phyloP scores from a whole-genome alignment of 2,797 vertebrate species.

The Galagoides demidoff region DNA sequence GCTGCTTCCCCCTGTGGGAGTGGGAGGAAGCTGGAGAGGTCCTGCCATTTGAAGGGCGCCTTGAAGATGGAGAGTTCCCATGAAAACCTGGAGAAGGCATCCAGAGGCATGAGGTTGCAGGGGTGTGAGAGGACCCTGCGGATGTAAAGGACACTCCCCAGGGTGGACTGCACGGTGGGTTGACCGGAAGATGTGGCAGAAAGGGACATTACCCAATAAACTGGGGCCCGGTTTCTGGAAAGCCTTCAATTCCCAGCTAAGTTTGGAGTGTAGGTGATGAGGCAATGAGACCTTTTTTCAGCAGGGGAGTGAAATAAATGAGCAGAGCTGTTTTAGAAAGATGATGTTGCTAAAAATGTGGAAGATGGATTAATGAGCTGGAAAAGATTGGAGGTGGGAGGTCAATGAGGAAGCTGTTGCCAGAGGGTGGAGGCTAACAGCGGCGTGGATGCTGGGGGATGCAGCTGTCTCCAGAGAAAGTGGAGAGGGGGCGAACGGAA shows the following conservation, averaged over 20 bases:
- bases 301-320: slow-evolving; percentile 65
- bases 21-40: neutral
- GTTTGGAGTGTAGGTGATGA: slow-evolving; percentile 31
- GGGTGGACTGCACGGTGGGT: neutral
- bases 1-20: neutral
- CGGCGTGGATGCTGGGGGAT: neutral
- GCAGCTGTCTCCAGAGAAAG: neutral
- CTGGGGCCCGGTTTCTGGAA: neutral
- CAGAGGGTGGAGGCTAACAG: slow-evolving; percentile 13
- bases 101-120: neutral
- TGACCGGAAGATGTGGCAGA: neutral
- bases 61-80: neutral
- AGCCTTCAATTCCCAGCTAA: neutral
- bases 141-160: neutral
- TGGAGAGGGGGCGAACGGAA: neutral
- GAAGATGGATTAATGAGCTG: slow-evolving; percentile 76
- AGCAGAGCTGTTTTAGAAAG: slow-evolving; percentile 61
- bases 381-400: slow-evolving; percentile 75
- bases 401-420: slow-evolving; percentile 70
- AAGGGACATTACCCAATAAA: neutral
- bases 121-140: neutral
- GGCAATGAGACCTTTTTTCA: slow-evolving; percentile 43
- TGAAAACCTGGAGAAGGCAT: neutral
- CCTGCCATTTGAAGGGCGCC: neutral
- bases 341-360: slow-evolving; percentile 68